A percentile compares a stretch with the other conserved stretches of the same genome.
Evolutionary conservation across 2,113 vertebrate genomes (phyloP).

Genomic region (Xenotilapia caudafasciata): DNA sequence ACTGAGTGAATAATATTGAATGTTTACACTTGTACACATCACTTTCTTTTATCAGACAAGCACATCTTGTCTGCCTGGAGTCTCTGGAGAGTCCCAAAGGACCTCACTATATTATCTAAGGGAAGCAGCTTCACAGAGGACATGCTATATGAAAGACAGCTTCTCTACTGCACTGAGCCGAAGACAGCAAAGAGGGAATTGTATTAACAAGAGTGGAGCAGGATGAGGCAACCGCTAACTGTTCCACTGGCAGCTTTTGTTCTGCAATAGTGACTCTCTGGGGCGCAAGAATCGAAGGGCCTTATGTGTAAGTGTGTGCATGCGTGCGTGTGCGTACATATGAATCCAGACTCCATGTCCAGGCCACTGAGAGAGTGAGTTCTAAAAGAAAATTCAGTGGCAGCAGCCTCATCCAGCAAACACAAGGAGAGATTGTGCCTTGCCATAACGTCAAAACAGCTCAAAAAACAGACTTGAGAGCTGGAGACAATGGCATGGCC

Average conservation of each 20-base stretch:
- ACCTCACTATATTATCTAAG: constrained; percentile 50
- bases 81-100: constrained; percentile 42
- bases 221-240: constrained; percentile 1
- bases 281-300: not conserved
- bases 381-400: not conserved
- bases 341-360: not conserved
- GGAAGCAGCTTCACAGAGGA: constrained; percentile 57
- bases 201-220: constrained; percentile 17
- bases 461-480: not conserved
- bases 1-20: constrained; percentile 31
- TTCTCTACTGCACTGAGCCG: constrained; percentile 24
- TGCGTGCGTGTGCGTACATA: not conserved
- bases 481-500: accelerated
- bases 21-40: constrained; percentile 66
- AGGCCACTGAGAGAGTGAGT: accelerated
- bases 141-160: not conserved
- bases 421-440: not conserved
- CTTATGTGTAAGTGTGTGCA: not conserved
- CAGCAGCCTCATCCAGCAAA: not conserved
- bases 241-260: constrained; percentile 21
- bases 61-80: constrained; percentile 53
- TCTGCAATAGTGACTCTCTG: not conserved
- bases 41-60: constrained; percentile 58
- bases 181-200: not conserved
- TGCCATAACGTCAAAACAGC: not conserved